Conservation (phyloP, 2,888 invertebrate species). For the Allophyes oxyacanthae region DNA sequence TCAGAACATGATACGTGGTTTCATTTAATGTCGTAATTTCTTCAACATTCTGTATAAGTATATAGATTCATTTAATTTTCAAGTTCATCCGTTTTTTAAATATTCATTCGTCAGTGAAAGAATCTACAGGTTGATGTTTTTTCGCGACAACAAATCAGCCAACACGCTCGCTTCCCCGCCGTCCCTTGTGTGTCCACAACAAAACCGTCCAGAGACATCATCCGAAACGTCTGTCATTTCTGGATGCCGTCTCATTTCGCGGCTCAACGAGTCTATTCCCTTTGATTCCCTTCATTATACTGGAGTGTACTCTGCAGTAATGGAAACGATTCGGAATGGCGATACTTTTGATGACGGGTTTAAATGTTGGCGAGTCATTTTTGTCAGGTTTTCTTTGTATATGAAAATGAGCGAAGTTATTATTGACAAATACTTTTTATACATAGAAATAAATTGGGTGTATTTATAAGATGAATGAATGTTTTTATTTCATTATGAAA, state of each 20-base stretch:
- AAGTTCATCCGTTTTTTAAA: too few species aligned
- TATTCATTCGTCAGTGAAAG: too few species aligned
- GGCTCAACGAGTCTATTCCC: constrained; percentile 69
- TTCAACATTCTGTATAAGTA: too few species aligned
- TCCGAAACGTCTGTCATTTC: constrained; percentile 71
- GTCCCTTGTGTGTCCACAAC: constrained; percentile 46
- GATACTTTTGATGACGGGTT: constrained; percentile 36
- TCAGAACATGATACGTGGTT: too few species aligned
- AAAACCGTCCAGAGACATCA: constrained; percentile 62
- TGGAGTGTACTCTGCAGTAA: constrained; percentile 43
- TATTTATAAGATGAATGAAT: too few species aligned
- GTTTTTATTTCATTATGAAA: too few species aligned
- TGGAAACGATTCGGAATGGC: constrained; percentile 45
- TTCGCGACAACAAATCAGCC: constrained; percentile 17
- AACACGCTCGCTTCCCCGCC: constrained; percentile 17
- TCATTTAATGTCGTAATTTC: too few species aligned
- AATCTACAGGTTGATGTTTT: neutral
- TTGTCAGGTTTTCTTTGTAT: neutral
- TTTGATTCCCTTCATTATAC: constrained; percentile 75
- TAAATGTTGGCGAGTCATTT: constrained; percentile 24
- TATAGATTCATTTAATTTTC: too few species aligned
- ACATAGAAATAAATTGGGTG: neutral
- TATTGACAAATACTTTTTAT: neutral
- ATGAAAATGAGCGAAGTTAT: neutral
- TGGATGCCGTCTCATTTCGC: constrained; percentile 77